Base-by-base conservation (phyloP, 2,888 invertebrate species). In the Trichogramma dendrolimi region DNA sequence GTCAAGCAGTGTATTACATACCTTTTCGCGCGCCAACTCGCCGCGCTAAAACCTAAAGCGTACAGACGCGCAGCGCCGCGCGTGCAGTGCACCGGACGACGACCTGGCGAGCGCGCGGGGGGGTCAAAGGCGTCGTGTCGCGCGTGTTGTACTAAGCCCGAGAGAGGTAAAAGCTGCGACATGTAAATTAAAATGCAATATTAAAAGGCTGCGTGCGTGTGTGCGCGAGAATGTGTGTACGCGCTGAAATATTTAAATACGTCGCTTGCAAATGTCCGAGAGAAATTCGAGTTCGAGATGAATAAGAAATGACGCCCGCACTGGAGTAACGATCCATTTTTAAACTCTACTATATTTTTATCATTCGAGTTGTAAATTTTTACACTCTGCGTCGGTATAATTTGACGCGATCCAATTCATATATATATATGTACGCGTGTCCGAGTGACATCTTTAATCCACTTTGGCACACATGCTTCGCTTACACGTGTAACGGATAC, bases 141-240 rank as follows among this genome's bases (percentile, higher is more conserved):
- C 48, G 48, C 10, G 27, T 0, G 11, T n/a, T 48, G 11, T 11
- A n/a, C n/a, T 48, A 6, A 6, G 48, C 48, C 1, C n/a, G 10
- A 6, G 6, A 14, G 11, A 48, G 48, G 11, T 14, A 48, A 48
- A 48, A 10, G 48, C 48, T 57, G 54, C 47, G 61, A 44, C 57
- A 53, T 57, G 52, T 55, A 53, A 61, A 61, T 57, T 48, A 61
- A 57, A 61, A 57, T 61, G 27, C 51, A 10, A 44, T 11, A 4
- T 11, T 14, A 6, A 51, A 43, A 39, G 38, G 8, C 42, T 11
- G n/a, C 46, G 11, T 48, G 39, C 2, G 49, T 27, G 39, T 14
- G 5, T 11, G 5, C 47, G 48, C 42, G 59, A 10, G 10, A 55
- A 41, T 14, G 14, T 27, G 27, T 27, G 27, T 27, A 27, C 14